Conservation (phyloP, 2,797 vertebrate species). For the Chelidonichthys spinosus region DNA sequence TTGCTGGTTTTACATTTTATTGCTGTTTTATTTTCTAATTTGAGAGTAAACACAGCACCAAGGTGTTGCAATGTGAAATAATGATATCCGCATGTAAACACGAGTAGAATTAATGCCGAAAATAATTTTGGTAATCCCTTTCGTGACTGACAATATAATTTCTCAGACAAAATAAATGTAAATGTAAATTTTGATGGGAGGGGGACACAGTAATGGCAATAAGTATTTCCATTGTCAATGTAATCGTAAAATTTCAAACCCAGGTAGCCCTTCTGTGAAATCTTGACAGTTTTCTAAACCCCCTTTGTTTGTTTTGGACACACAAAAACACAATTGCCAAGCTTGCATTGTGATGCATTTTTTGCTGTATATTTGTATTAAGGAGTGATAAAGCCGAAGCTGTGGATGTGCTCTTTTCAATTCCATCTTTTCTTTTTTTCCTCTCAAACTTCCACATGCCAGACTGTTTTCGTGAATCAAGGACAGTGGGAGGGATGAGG, state of each 20-base stretch:
- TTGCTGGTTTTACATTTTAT: not conserved
- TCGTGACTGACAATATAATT: not conserved
- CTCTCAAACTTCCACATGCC: conserved; percentile 56
- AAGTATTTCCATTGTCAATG: conserved; percentile 1
- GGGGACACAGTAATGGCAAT: not conserved
- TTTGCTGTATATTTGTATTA: conserved; percentile 26
- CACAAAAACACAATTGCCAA: conserved; percentile 13
- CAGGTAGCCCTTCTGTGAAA: not conserved
- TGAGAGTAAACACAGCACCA: not conserved
- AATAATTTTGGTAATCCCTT: not conserved
- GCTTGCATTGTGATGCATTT: conserved; percentile 29
- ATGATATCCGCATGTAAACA: not conserved
- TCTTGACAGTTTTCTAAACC: conserved; percentile 6
- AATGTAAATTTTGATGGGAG: not conserved
- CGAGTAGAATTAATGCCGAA: not conserved
- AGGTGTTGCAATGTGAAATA: not conserved
- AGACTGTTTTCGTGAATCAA: conserved; percentile 75
- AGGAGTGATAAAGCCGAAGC: conserved; percentile 29
- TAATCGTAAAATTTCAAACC: not conserved
- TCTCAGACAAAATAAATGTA: not conserved
- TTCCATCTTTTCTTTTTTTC: conserved; percentile 32
- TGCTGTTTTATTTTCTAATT: too few relatives aligned
- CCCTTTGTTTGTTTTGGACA: not conserved
- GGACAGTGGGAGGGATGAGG: conserved; percentile 79
- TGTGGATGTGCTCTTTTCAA: conserved; percentile 39